Evolutionary conservation across 64 coral and sea anemone species (phyloP).

Genomic region (Anthopleura sola): DNA sequence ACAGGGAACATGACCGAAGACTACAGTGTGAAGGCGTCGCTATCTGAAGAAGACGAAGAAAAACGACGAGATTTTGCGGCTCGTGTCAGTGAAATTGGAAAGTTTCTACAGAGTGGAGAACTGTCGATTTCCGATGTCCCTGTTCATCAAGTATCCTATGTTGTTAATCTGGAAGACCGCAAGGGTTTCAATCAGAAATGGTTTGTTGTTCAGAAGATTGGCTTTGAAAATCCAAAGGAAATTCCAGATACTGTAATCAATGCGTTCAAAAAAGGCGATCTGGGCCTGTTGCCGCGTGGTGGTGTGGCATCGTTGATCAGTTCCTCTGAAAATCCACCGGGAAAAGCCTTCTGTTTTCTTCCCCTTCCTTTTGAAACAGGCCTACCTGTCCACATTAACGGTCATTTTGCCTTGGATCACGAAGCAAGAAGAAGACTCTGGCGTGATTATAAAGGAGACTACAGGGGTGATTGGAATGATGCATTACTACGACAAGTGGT

Average conservation of each 20-base stretch:
- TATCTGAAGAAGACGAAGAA: conserved; percentile 35
- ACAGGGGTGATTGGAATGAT: conserved; percentile 62
- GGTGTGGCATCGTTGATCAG: conserved; percentile 56
- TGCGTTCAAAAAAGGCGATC: conserved; percentile 33
- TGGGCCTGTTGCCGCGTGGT: conserved; percentile 81
- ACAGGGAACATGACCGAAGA: neutral
- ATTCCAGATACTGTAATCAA: conserved; percentile 24
- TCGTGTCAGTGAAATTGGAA: conserved; percentile 21
- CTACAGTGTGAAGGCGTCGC: conserved; percentile 20
- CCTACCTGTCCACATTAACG: conserved; percentile 84
- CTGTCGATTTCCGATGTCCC: conserved; percentile 11
- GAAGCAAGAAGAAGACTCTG: conserved; percentile 75
- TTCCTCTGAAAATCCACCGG: neutral
- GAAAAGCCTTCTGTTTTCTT: conserved; percentile 87
- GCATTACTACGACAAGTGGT: conserved; percentile 49
- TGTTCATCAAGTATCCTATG: conserved; percentile 31
- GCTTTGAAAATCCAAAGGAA: conserved; percentile 28
- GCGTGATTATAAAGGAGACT: conserved; percentile 15
- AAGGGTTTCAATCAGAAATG: conserved; percentile 34
- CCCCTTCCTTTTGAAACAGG: conserved; percentile 65
- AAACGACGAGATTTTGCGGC: conserved; percentile 34
- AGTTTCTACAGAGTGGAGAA: neutral
- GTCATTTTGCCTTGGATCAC: conserved; percentile 91
- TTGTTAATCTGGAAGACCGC: conserved; percentile 33
- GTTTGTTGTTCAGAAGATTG: conserved; percentile 67